These are phyloP conservation scores for Gyps fulvus DNA, from an alignment of 2,113 vertebrate genomes.

Conservation along the genomic window DNA sequence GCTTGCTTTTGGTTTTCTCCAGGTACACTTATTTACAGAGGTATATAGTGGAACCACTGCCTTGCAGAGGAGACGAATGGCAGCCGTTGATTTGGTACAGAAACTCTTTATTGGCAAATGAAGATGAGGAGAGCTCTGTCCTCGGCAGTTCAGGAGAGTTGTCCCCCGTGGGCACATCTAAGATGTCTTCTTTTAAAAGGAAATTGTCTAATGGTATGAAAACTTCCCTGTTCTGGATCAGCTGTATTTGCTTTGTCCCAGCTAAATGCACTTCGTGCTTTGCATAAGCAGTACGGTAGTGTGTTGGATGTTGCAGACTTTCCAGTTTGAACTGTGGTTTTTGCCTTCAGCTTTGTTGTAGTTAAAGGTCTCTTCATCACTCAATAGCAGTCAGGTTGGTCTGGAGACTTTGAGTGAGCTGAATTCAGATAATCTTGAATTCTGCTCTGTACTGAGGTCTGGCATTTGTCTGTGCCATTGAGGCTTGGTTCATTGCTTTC, in stretches of 20 bases:
- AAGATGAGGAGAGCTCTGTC: constrained; percentile 79
- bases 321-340: background rate
- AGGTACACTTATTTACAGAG: constrained; percentile 85
- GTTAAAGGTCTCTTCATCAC: background rate
- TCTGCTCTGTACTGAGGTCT: background rate
- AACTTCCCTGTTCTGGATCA: background rate
- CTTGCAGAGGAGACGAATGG: constrained; percentile 79
- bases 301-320: background rate
- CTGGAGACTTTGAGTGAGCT: background rate
- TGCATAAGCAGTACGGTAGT: background rate
- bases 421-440: background rate
- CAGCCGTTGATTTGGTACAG: constrained; percentile 81
- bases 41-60: constrained; percentile 70
- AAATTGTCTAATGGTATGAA: constrained; percentile 73
- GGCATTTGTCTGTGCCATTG: background rate
- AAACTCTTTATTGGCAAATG: constrained; percentile 80
- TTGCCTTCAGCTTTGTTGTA: background rate
- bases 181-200: constrained; percentile 65
- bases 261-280: background rate
- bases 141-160: constrained; percentile 68
- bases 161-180: constrained; percentile 42
- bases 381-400: background rate
- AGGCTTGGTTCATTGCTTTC: background rate
- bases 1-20: background rate
- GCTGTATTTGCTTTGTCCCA: background rate